These are phyloP conservation scores for Thalassarche chlororhynchos DNA, from an alignment of 2,113 vertebrate genomes.

Conservation along the genomic window DNA sequence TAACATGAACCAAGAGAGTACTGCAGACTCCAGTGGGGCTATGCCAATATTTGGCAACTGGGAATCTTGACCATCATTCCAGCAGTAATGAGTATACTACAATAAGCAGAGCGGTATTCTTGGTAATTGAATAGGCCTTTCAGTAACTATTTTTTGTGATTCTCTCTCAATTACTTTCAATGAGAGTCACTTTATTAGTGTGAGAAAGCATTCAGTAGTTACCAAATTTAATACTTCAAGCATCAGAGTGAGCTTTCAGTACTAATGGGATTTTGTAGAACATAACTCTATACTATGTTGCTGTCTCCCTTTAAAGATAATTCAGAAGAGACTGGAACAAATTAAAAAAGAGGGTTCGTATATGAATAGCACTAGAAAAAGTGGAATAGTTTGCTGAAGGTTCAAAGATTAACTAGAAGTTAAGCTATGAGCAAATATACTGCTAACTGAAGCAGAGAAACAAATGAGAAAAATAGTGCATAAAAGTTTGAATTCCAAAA, in stretches of 20 bases:
- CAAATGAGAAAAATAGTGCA: neutral
- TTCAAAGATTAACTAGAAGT: neutral
- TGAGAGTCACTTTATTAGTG: neutral
- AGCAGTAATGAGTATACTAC: neutral
- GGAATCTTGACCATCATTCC: neutral
- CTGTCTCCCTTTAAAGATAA: neutral
- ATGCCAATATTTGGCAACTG: neutral
- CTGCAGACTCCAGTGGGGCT: neutral
- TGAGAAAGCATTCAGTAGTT: neutral
- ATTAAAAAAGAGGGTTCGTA: neutral
- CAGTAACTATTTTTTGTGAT: neutral
- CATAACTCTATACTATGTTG: neutral
- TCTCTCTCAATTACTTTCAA: neutral
- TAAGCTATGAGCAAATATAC: neutral
- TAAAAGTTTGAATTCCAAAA: neutral
- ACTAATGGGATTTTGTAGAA: neutral
- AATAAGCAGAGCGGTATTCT: neutral
- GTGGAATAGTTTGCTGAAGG: neutral
- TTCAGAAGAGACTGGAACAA: neutral
- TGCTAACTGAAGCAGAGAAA: neutral
- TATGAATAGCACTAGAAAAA: neutral
- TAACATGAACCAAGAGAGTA: neutral
- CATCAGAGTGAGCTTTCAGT: neutral
- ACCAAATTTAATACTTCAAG: neutral
- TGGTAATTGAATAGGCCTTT: neutral